Base-by-base conservation (phyloP, 1,140 invertebrate species). In the Andricus grossulariae region DNA sequence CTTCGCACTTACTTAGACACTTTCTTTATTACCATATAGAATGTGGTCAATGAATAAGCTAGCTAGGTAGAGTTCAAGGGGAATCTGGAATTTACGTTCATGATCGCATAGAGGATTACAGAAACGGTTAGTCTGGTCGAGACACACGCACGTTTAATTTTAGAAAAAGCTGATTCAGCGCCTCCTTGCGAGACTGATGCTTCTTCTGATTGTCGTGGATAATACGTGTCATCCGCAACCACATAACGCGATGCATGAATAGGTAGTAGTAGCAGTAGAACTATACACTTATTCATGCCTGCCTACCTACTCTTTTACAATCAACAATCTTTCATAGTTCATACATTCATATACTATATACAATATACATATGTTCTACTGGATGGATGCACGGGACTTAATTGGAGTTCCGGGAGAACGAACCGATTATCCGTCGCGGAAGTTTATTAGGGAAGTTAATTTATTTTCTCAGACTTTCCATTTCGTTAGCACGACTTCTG, bases 351-450 rank as follows among this genome's bases (percentile, higher is more conserved):
- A 39, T 66, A 39, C 60, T 39, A 25, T 39, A n/a, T 66, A 16
- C n/a, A 32, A 66, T 39, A 66, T 66, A n/a, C 60, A 39, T 66
- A 39, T 13, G 15, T 66, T 39, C 32, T 66, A n/a, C 39, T 66
- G 60, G 39, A 66, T 66, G 60, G 60, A 66, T 66, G 60, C 60
- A 66, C 32, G 60, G n/a, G 60, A 32, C n/a, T 66, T 66, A 66
- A 66, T 66, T 66, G 60, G 60, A 66, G 60, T 66, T 66, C 60
- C 60, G 60, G 60, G 60, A 66, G 60, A 66, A 66, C 60, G 32
- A 66, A 66, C 60, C 60, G 60, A 66, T 66, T 66, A 66, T 66
- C 60, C 60, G 60, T 66, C 60, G 60, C 60, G 60, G 60, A 66
- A 66, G 60, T 66, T 66, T 66, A 66, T 66, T 66, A 66, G 60